Percentiles rank a stretch among this genome's conserved stretches.
These are phyloP conservation scores for Tetranychus piercei DNA, from an alignment of 2,888 invertebrate species.

Conservation along the genomic window DNA sequence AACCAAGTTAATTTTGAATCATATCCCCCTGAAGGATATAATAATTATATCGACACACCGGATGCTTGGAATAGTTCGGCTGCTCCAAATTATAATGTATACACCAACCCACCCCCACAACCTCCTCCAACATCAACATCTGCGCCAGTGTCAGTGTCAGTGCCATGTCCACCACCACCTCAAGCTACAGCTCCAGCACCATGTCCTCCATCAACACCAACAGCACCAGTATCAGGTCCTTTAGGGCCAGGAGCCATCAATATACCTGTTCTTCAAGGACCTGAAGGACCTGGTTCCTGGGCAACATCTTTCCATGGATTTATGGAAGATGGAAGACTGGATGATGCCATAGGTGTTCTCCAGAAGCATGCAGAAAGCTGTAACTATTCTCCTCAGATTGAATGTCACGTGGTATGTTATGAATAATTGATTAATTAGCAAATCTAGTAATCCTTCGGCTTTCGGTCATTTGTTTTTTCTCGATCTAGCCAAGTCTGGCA, in stretches of 20 bases:
- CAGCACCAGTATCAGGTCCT: too few species aligned
- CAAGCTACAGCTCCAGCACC: neutral
- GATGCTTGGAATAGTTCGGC: neutral
- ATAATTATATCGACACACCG: neutral
- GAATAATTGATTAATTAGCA: neutral
- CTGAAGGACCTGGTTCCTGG: too few species aligned
- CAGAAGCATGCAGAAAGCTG: constrained; percentile 69
- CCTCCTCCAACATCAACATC: neutral
- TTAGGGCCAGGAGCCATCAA: too few species aligned
- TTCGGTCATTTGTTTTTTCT: neutral
- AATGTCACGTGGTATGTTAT: neutral
- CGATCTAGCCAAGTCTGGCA: constrained; percentile 12
- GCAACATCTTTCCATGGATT: too few species aligned
- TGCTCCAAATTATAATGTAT: too few species aligned
- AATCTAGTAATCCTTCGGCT: neutral
- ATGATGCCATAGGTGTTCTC: constrained; percentile 84
- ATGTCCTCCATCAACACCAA: too few species aligned
- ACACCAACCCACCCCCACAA: neutral
- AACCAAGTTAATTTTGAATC: too few species aligned
- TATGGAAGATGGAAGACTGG: constrained; percentile 37
- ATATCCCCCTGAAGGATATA: neutral
- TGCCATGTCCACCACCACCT: neutral
- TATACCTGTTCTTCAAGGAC: too few species aligned
- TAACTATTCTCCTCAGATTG: neutral
- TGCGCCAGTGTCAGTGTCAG: neutral